Evolutionary conservation across 2,797 vertebrate genomes (phyloP).

Genomic region (Neopelma chrysocephalum): DNA sequence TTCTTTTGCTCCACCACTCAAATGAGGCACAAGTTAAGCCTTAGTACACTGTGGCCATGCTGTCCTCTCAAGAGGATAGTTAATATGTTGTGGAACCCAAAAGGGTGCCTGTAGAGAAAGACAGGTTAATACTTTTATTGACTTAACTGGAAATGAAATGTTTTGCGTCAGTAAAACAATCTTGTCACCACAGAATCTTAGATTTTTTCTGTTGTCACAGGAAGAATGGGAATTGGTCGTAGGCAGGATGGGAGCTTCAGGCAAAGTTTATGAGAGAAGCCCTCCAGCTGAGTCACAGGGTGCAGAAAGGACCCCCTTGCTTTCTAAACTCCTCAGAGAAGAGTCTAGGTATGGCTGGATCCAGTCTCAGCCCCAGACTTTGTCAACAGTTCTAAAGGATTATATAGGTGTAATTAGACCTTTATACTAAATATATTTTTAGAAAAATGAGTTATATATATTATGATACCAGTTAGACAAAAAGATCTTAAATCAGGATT

Average conservation of each 20-base stretch:
- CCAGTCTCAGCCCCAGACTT: not conserved
- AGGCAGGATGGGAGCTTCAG: not conserved
- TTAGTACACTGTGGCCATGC: not conserved
- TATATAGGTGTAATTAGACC: not conserved
- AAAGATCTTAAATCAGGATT: not conserved
- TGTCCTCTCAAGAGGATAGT: not conserved
- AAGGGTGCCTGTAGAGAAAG: not conserved
- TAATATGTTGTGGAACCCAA: not conserved
- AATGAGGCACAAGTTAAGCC: not conserved
- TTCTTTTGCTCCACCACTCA: not conserved
- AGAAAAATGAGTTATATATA: not conserved
- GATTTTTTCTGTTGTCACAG: not conserved
- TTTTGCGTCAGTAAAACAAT: not conserved
- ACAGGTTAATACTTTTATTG: not conserved
- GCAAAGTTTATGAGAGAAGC: not conserved
- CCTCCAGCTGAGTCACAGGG: not conserved
- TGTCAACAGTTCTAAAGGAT: not conserved
- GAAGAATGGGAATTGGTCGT: not conserved
- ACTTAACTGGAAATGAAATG: not conserved
- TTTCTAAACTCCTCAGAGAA: not conserved
- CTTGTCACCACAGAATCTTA: not conserved
- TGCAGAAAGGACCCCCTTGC: not conserved
- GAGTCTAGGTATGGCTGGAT: not conserved
- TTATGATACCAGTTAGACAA: not conserved
- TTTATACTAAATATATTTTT: not conserved